Percentiles rank a stretch among this genome's conserved stretches.
phyloP scores from a whole-genome alignment of 2,888 invertebrate genomes.

The Pasiphila rectangulata region DNA sequence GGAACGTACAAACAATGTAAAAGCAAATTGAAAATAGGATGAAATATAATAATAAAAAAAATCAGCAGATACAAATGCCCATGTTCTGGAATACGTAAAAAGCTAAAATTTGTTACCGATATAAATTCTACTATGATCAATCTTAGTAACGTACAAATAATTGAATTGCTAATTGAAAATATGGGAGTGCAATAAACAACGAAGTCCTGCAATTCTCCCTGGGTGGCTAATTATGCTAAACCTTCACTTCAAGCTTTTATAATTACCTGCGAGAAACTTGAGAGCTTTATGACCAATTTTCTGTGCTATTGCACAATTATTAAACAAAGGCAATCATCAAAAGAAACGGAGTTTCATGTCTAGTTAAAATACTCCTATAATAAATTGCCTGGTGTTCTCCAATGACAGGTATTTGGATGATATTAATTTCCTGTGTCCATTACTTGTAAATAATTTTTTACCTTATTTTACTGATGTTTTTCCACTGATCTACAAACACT shows the following conservation, averaged over 20 bases:
- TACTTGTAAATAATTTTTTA: constrained; percentile 10
- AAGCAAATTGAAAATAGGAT: no score
- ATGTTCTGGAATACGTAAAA: no score
- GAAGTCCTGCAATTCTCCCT: no score
- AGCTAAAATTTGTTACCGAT: constrained; percentile 1
- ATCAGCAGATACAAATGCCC: no score
- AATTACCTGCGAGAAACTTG: neutral
- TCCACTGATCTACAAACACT: neutral
- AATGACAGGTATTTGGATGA: constrained; percentile 16
- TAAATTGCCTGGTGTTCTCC: no score
- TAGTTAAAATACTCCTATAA: constrained; percentile 21
- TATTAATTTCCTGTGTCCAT: constrained; percentile 27
- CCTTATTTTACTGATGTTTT: constrained; percentile 11
- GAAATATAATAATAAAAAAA: no score
- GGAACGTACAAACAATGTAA: no score
- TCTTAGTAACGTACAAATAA: neutral
- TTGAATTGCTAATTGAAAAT: constrained; percentile 21
- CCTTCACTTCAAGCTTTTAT: constrained; percentile 2
- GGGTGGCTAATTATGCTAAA: constrained; percentile 9
- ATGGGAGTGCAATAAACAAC: neutral
- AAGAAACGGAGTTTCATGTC: constrained; percentile 12
- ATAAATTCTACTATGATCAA: neutral
- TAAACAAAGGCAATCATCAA: constrained; percentile 18
- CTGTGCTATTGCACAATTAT: constrained; percentile 8
- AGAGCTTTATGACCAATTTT: constrained; percentile 19